Evolutionary conservation across 2,113 vertebrate species (phyloP).

Genomic region (Microcebus jonahi): DNA sequence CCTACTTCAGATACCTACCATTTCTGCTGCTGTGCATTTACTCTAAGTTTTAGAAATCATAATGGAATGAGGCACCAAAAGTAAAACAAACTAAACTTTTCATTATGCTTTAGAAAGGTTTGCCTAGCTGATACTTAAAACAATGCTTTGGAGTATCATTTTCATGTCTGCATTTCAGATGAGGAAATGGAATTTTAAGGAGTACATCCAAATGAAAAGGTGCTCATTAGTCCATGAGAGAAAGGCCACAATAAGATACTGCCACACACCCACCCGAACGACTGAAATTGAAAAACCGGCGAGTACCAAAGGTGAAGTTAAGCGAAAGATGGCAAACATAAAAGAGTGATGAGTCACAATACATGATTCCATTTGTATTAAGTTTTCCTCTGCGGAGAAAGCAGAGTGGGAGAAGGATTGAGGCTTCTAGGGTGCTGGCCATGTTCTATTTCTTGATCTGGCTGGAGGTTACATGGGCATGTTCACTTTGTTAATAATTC

Average conservation of each 20-base stretch:
- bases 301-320: background rate
- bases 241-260: background rate
- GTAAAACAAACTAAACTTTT: background rate
- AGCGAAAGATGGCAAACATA: background rate
- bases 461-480: background rate
- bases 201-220: background rate
- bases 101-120: background rate
- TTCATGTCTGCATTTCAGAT: background rate
- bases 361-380: background rate
- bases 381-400: background rate
- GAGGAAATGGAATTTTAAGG: background rate
- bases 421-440: background rate
- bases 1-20: background rate
- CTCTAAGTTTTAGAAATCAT: background rate
- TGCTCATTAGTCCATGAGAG: background rate
- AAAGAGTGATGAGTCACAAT: background rate
- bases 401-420: background rate
- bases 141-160: background rate
- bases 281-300: background rate
- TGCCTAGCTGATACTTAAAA: background rate
- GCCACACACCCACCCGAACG: background rate
- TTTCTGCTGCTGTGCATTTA: background rate
- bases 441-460: background rate
- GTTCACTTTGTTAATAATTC: background rate
- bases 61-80: background rate